A percentile compares a stretch with the other conserved stretches of the same genome.
These are phyloP conservation scores for Coregonus ussuriensis DNA, from an alignment of 2,797 vertebrate species.

Conservation along the genomic window DNA sequence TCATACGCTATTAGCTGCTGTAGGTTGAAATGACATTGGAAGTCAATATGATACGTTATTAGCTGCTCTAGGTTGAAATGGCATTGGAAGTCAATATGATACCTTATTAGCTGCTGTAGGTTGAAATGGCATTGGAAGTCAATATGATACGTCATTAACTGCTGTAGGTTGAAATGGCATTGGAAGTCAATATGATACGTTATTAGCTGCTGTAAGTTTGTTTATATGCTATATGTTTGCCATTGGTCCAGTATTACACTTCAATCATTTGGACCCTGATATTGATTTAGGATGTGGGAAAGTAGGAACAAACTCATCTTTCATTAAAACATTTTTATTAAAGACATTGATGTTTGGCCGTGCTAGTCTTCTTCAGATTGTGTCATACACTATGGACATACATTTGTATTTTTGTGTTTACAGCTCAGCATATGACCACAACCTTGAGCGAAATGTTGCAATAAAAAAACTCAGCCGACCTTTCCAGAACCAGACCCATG, in stretches of 20 bases:
- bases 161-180: too few species aligned
- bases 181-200: too few species aligned
- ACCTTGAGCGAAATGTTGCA: slow-evolving; percentile 94
- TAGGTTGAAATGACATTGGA: too few species aligned
- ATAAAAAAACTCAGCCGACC: slow-evolving; percentile 98
- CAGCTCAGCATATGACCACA: slow-evolving; percentile 95
- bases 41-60: too few species aligned
- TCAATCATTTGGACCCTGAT: background rate
- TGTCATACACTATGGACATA: background rate
- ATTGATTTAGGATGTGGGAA: background rate
- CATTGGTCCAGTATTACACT: background rate
- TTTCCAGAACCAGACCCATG: slow-evolving; percentile 98
- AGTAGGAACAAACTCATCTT: background rate
- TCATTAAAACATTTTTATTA: background rate
- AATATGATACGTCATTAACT: too few species aligned
- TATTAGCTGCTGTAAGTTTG: too few species aligned
- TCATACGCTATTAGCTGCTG: too few species aligned
- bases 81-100: too few species aligned
- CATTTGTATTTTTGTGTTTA: slow-evolving; percentile 17
- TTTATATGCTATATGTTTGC: too few species aligned
- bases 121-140: too few species aligned
- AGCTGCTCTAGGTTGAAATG: background rate
- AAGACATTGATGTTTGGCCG: background rate
- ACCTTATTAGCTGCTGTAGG: too few species aligned
- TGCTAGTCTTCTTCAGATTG: background rate